Percentiles rank a stretch among this genome's conserved stretches.
Evolutionary conservation across 2,797 vertebrate species (phyloP).

Genomic region (Calcarius lapponicus): DNA sequence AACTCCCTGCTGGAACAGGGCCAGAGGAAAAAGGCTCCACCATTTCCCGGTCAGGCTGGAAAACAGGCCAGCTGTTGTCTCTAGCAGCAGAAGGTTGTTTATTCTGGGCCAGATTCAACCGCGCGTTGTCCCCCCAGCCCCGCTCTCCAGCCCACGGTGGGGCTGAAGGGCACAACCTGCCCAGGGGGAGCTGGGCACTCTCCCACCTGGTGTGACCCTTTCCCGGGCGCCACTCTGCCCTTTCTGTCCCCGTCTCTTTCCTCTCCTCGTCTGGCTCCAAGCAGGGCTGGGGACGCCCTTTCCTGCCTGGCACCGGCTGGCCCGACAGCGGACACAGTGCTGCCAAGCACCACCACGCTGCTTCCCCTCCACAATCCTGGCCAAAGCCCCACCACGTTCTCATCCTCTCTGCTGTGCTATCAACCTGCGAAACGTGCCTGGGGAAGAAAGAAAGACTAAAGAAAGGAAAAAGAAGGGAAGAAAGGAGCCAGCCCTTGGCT

Average conservation of each 20-base stretch:
- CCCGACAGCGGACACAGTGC: not conserved
- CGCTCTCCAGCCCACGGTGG: fast-evolving
- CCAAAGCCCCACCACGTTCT: fast-evolving
- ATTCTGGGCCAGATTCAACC: slow-evolving; percentile 43
- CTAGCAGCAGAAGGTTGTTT: slow-evolving; percentile 45
- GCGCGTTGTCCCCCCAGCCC: not conserved
- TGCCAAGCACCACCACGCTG: fast-evolving
- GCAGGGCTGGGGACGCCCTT: slow-evolving; percentile 34
- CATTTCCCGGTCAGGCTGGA: slow-evolving; percentile 32
- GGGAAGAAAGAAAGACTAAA: not conserved
- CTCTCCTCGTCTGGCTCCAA: not conserved
- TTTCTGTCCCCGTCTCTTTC: slow-evolving; percentile 57
- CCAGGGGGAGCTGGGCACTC: fast-evolving
- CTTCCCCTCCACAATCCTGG: fast-evolving
- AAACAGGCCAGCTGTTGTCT: slow-evolving; percentile 45
- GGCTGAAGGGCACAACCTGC: slow-evolving; percentile 16
- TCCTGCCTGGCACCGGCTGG: slow-evolving; percentile 51
- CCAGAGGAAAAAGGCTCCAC: slow-evolving; percentile 63
- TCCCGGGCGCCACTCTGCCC: not conserved
- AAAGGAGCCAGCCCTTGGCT: not conserved
- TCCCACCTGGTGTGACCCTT: not conserved
- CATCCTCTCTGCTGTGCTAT: fast-evolving
- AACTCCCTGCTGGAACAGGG: not conserved
- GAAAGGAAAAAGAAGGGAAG: not conserved
- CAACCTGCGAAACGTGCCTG: fast-evolving